Percentiles rank a stretch among this genome's conserved stretches.
Conservation (phyloP, 1,140 invertebrate species). For the Orchesella cincta region DNA sequence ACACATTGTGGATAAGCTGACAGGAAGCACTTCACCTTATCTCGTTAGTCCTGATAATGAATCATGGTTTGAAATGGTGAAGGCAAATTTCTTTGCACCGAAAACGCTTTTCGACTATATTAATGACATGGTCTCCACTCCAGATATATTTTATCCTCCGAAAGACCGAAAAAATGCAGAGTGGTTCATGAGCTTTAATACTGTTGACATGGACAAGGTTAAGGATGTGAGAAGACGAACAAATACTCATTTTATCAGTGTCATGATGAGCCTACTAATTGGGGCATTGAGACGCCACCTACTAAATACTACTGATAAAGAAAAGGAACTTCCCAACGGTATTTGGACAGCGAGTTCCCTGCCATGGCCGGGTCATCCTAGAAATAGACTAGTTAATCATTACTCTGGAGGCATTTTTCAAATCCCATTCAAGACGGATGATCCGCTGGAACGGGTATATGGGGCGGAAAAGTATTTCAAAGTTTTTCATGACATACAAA, state of each 20-base stretch:
- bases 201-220: conserved; percentile 31
- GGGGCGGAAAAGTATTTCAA: conserved; percentile 34
- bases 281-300: conserved; percentile 36
- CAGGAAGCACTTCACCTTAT: conserved; percentile 35
- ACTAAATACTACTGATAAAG: neutral
- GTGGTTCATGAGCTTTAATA: conserved; percentile 34
- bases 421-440: conserved; percentile 29
- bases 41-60: conserved; percentile 27
- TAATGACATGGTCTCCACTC: neutral
- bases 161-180: conserved; percentile 12
- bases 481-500: conserved; percentile 23
- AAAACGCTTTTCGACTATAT: conserved; percentile 32
- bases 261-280: conserved; percentile 36
- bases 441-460: conserved; percentile 34
- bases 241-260: conserved; percentile 38
- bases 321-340: conserved; percentile 1
- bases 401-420: conserved; percentile 39
- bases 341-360: conserved; percentile 41
- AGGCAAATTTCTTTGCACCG: conserved; percentile 18
- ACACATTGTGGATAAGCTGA: conserved; percentile 36
- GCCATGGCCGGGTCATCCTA: conserved; percentile 41
- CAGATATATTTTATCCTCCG: conserved; percentile 32
- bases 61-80: conserved; percentile 30
- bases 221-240: conserved; percentile 34
- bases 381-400: conserved; percentile 40